These are phyloP conservation scores for Triplophysa tibetana DNA, from an alignment of 2,113 vertebrate genomes.

Conservation along the genomic window DNA sequence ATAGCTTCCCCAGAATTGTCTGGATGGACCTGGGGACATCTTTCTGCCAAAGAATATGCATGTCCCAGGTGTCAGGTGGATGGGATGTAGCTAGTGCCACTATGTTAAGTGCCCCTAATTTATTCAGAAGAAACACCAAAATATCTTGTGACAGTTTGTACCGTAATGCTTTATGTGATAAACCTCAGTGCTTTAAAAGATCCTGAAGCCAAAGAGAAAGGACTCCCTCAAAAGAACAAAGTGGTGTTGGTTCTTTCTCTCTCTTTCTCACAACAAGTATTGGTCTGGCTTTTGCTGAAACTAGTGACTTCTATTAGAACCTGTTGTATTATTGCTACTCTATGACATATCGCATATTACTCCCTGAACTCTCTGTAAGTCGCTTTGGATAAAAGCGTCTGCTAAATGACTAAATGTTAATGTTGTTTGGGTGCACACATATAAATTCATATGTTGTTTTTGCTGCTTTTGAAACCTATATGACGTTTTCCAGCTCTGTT, in stretches of 20 bases:
- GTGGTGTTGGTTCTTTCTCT: slow-evolving; percentile 76
- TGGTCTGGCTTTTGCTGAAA: slow-evolving; percentile 81
- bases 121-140: too few species aligned
- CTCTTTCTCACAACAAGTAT: slow-evolving; percentile 90
- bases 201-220: slow-evolving; percentile 39
- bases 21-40: slow-evolving; percentile 98
- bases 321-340: too few species aligned
- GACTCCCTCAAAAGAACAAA: neutral
- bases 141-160: too few species aligned
- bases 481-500: slow-evolving; percentile 24
- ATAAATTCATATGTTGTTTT: neutral
- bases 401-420: slow-evolving; percentile 76
- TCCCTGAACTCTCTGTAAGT: too few species aligned
- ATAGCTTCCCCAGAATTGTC: slow-evolving; percentile 90
- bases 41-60: slow-evolving; percentile 81
- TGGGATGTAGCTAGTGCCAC: neutral
- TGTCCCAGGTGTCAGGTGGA: slow-evolving; percentile 36
- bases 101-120: slow-evolving; percentile 23
- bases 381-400: slow-evolving; percentile 49
- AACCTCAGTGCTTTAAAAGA: slow-evolving; percentile 13
- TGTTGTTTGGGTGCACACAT: neutral
- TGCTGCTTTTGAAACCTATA: slow-evolving; percentile 29
- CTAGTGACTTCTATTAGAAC: too few species aligned
- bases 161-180: too few species aligned
- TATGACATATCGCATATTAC: too few species aligned